phyloP scores from a whole-genome alignment of 2,888 invertebrate species.

The Himalopsyche anomala region DNA sequence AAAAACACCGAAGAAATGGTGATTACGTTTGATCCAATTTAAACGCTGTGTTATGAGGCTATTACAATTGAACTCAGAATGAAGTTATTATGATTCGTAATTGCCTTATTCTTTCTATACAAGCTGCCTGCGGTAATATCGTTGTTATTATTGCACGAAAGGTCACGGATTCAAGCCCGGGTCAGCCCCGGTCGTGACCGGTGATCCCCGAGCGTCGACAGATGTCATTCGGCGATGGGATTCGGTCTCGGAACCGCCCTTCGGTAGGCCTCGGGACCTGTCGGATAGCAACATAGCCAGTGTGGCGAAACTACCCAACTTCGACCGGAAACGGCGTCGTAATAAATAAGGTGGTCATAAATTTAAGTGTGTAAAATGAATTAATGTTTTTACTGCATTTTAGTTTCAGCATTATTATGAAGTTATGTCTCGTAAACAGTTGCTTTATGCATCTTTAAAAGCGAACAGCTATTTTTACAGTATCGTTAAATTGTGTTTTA shows the following conservation, averaged over 20 bases:
- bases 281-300: background rate
- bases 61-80: background rate
- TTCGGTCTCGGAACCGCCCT: slow-evolving; percentile 46
- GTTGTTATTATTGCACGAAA: slow-evolving; percentile 32
- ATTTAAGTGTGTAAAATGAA: background rate
- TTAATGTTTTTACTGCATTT: background rate
- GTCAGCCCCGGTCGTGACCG: slow-evolving; percentile 40
- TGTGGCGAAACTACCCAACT: background rate
- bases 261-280: slow-evolving; percentile 35
- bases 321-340: background rate
- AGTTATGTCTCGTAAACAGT: too few species aligned
- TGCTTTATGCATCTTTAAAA: too few species aligned
- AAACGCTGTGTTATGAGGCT: background rate
- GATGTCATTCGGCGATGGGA: slow-evolving; percentile 57
- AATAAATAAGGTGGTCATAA: background rate
- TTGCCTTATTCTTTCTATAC: background rate
- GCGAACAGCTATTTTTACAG: too few species aligned
- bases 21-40: too few species aligned
- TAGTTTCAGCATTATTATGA: too few species aligned
- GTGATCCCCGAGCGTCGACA: background rate
- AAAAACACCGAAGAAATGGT: too few species aligned
- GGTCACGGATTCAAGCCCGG: slow-evolving; percentile 27
- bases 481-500: too few species aligned
- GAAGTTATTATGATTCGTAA: background rate
- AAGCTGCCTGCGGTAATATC: background rate